Evolutionary conservation across 2,888 invertebrate species (phyloP).

Genomic region (Sinelater perroti): DNA sequence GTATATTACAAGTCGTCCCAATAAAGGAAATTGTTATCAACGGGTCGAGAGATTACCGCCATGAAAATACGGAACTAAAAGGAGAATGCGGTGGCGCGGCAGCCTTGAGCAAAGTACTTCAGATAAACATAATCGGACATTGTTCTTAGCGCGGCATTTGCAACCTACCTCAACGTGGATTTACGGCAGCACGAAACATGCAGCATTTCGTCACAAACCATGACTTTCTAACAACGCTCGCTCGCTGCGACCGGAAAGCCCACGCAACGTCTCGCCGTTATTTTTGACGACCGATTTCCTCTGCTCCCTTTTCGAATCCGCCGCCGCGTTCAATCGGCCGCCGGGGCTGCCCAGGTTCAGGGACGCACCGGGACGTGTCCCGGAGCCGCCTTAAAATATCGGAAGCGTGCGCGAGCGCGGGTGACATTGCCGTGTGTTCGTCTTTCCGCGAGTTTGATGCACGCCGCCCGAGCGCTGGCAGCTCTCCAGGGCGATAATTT

Average conservation of each 20-base stretch:
- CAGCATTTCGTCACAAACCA: neutral
- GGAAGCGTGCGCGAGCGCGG: neutral
- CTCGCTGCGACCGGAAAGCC: neutral
- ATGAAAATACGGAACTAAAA: no score
- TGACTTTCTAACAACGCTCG: slow-evolving; percentile 5
- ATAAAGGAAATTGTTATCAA: no score
- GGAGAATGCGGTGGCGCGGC: no score
- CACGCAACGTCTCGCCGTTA: neutral
- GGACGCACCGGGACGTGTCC: no score
- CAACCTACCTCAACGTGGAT: slow-evolving; percentile 11
- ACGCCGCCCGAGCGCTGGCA: slow-evolving; percentile 9
- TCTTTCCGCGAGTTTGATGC: slow-evolving; percentile 6
- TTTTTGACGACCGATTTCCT: slow-evolving; percentile 3
- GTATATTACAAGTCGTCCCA: no score
- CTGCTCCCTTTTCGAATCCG: no score
- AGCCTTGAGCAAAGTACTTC: no score
- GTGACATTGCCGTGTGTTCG: neutral
- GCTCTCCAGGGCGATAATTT: slow-evolving; percentile 16
- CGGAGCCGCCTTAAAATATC: neutral
- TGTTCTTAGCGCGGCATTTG: no score
- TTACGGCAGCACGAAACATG: neutral
- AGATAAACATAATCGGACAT: no score
- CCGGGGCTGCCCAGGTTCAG: no score
- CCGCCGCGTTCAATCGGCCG: no score
- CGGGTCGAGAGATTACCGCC: no score